Evolutionary conservation across 2,888 invertebrate genomes (phyloP).

Genomic region (Pseudoips prasinana): DNA sequence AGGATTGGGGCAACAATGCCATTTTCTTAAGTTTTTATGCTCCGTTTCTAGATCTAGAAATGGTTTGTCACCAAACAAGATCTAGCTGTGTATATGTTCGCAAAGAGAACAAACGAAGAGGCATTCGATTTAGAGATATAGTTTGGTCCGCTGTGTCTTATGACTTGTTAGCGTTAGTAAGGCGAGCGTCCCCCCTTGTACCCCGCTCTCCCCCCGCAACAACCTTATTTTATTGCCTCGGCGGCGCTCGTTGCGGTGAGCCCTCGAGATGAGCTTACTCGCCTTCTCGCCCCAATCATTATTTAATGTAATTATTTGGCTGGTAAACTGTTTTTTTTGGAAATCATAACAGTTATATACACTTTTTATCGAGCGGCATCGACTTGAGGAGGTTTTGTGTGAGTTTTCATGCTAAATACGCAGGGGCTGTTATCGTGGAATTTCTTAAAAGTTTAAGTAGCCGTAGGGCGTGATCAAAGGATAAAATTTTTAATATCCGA

Average conservation of each 20-base stretch:
- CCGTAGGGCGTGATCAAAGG: too few species aligned
- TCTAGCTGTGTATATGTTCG: too few species aligned
- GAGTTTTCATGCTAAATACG: constrained; percentile 24
- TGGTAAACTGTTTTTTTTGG: constrained; percentile 64
- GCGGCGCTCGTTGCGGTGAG: constrained; percentile 56
- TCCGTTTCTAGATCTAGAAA: too few species aligned
- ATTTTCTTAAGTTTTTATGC: too few species aligned
- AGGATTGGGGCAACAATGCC: too few species aligned
- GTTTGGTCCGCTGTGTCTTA: constrained; percentile 34
- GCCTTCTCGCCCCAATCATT: constrained; percentile 70
- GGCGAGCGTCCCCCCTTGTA: constrained; percentile 33
- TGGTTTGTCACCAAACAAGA: too few species aligned
- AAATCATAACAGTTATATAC: constrained; percentile 62
- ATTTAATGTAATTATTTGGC: constrained; percentile 77
- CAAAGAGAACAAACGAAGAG: too few species aligned
- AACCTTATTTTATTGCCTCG: constrained; percentile 68
- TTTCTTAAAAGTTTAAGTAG: constrained; percentile 8
- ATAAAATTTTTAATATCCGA: too few species aligned
- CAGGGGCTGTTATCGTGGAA: constrained; percentile 1
- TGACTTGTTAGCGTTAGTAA: constrained; percentile 23
- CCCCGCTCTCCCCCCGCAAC: constrained; percentile 32
- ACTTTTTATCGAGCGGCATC: constrained; percentile 51
- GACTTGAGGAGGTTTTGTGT: constrained; percentile 37
- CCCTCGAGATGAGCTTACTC: constrained; percentile 70
- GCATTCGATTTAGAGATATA: too few species aligned